Evolutionary conservation across 2,888 invertebrate genomes (phyloP).

Genomic region (Yponomeuta plumbellus): DNA sequence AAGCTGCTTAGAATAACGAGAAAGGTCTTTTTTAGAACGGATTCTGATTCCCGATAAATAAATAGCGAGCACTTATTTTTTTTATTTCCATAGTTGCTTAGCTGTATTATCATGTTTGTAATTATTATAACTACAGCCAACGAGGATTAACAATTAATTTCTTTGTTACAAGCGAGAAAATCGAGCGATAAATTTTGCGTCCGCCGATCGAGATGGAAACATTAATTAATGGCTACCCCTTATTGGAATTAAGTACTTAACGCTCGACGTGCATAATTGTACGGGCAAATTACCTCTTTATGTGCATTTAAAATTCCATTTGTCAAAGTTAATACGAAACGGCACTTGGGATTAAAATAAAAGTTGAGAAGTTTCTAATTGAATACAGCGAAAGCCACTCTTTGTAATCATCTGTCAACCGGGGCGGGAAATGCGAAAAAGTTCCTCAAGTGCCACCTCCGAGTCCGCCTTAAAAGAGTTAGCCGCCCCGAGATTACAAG

Average conservation of each 20-base stretch:
- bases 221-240: slow-evolving; percentile 15
- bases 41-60: no score
- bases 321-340: slow-evolving; percentile 14
- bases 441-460: slow-evolving; percentile 21
- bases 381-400: not conserved
- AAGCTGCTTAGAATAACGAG: no score
- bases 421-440: slow-evolving; percentile 31
- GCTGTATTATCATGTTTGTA: not conserved
- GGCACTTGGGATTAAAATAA: not conserved
- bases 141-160: slow-evolving; percentile 9
- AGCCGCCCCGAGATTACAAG: slow-evolving; percentile 42
- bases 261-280: slow-evolving; percentile 13
- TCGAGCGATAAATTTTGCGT: slow-evolving; percentile 15
- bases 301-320: slow-evolving; percentile 14
- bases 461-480: slow-evolving; percentile 31
- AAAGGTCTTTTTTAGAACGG: no score
- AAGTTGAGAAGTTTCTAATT: slow-evolving; percentile 9
- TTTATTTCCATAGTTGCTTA: no score
- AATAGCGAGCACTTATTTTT: no score
- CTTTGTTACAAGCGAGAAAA: slow-evolving; percentile 16
- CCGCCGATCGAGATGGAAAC: slow-evolving; percentile 13
- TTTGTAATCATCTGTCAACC: slow-evolving; percentile 23
- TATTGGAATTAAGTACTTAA: slow-evolving; percentile 15
- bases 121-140: slow-evolving; percentile 11
- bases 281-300: slow-evolving; percentile 12